These are phyloP conservation scores for Rhagonycha fulva DNA, from an alignment of 2,888 invertebrate genomes.

Conservation along the genomic window DNA sequence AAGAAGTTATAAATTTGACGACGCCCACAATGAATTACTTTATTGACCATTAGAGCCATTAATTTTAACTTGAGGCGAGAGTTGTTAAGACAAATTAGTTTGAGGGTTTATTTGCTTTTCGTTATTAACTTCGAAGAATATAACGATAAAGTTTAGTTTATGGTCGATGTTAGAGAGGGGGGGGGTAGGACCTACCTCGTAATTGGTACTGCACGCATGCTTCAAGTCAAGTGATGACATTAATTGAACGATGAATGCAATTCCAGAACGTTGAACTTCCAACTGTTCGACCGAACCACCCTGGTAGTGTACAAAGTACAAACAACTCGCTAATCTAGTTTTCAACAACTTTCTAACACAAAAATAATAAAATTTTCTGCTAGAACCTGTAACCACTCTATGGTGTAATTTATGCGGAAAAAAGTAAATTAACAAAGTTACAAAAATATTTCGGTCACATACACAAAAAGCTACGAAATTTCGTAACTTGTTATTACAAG, in stretches of 20 bases:
- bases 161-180: not conserved
- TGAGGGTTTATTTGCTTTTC: constrained; percentile 3
- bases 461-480: not conserved
- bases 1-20: constrained; percentile 42
- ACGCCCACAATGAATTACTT: constrained; percentile 43
- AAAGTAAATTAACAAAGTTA: not conserved
- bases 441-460: not conserved
- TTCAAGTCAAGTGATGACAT: not conserved
- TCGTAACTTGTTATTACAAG: not conserved
- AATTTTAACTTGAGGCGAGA: constrained; percentile 37
- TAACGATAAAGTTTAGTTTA: not conserved
- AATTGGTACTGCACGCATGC: not conserved
- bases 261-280: not conserved
- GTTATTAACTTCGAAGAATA: not conserved
- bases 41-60: constrained; percentile 44
- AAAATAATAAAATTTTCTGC: not conserved
- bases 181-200: not conserved
- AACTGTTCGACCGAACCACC: not conserved
- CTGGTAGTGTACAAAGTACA: not conserved
- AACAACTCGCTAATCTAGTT: not conserved
- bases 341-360: not conserved
- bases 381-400: not conserved
- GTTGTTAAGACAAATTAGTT: constrained; percentile 35
- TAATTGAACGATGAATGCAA: not conserved
- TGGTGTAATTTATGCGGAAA: not conserved